Conservation (phyloP, 2,888 invertebrate species). For the Phaonia tiefii region DNA sequence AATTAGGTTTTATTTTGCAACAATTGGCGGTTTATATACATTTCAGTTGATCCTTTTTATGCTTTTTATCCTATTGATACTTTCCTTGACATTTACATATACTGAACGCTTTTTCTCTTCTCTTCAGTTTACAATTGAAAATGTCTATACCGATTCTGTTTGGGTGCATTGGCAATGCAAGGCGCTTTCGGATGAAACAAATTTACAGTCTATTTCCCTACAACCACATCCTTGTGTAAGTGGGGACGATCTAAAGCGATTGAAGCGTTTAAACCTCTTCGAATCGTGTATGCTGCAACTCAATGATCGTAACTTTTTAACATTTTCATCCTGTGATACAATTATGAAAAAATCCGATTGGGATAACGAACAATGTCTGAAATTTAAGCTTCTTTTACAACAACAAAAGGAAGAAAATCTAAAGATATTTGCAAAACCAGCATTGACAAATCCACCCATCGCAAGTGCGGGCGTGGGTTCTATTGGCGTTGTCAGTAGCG, state of each 20-base stretch:
- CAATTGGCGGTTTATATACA: too few relatives aligned
- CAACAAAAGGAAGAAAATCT: constrained; percentile 71
- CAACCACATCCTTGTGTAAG: constrained; percentile 86
- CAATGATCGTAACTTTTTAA: constrained; percentile 92
- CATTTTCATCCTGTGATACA: constrained; percentile 87
- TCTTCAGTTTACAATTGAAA: constrained; percentile 88
- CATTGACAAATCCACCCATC: neutral
- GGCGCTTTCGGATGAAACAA: constrained; percentile 83
- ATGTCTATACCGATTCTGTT: constrained; percentile 89
- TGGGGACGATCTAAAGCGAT: constrained; percentile 90
- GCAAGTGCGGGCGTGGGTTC: neutral
- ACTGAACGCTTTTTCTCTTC: constrained; percentile 12
- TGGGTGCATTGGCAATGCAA: constrained; percentile 94
- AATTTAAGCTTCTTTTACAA: constrained; percentile 72
- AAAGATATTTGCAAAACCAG: constrained; percentile 42
- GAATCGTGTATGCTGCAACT: constrained; percentile 94
- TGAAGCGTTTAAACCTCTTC: constrained; percentile 92
- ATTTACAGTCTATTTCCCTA: constrained; percentile 81
- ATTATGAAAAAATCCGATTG: constrained; percentile 90
- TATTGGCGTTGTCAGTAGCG: constrained; percentile 35
- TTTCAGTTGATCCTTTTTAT: too few relatives aligned
- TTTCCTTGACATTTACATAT: neutral
- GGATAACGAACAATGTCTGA: constrained; percentile 83
- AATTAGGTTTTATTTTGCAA: too few relatives aligned
- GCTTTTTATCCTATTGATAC: too few relatives aligned